Evolutionary conservation across 2,113 vertebrate species (phyloP), one percentile per base, ranked within the genome.

Genomic region (Suricata suricatta): DNA sequence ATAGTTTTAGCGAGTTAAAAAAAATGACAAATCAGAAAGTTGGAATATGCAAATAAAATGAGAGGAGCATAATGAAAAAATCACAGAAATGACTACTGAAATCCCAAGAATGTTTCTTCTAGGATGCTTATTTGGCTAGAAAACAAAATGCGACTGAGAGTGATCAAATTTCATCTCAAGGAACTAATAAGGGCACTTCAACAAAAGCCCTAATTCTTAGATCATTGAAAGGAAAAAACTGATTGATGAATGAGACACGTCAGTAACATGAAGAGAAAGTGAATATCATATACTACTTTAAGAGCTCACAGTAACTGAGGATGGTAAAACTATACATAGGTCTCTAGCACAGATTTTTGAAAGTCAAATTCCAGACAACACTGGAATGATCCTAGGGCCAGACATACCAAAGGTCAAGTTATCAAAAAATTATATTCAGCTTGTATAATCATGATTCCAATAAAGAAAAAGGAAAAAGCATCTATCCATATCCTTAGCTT

Each of bases 401-500:
- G 29, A 74, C 12, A 95, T 31, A 68, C 29, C n/a, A 96, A 97
- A 93, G 8, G 50, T 38, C 12, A 95, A 94, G 38, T 93, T 76
- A 91, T 80, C 38, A 74, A 82, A 97, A 97, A 97, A 82, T 96
- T 2, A 89, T 90, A 63, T 54, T 90, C 83, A 93, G n/a, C 76
- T 90, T 96, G 87, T 69, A 96, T 82, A 74, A 96, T 87, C 81
- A 85, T 69, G 44, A 95, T 69, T 93, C 72, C 50, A 95, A 79
- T 85, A 87, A 91, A 82, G 41, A 84, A 74, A 97, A 95, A 84
- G 9, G 27, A 89, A 85, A 96, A 90, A 33, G 38, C 77, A 97
- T 90, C 88, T 77, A 97, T 90, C 88, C 64, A 96, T 93, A 97
- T 60, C 80, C 88, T 97, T 95, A 92, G 76, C 84, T 88, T 97